phyloP scores from a whole-genome alignment of 2,888 invertebrate species.

The Leptinotarsa tumamoca region DNA sequence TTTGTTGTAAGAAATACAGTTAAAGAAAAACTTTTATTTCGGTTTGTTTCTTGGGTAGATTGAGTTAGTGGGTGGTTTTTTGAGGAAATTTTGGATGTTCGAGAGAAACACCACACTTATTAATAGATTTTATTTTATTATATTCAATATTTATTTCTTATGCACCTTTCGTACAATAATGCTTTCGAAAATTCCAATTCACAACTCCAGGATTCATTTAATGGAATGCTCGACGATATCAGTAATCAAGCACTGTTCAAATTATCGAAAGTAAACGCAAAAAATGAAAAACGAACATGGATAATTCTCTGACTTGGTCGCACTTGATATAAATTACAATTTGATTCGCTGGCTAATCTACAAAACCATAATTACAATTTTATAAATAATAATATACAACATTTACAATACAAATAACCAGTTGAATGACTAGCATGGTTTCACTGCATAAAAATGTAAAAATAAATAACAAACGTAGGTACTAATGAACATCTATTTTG shows the following conservation, averaged over 20 bases:
- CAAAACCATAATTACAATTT: constrained; percentile 51
- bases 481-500: constrained; percentile 47
- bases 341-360: constrained; percentile 3
- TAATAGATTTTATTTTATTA: constrained; percentile 49
- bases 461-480: constrained; percentile 60
- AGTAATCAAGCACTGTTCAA: not conserved
- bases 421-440: constrained; percentile 65
- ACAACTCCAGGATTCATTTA: constrained; percentile 46
- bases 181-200: constrained; percentile 48
- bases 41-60: too few relatives aligned
- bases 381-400: constrained; percentile 63
- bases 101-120: constrained; percentile 9
- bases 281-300: not conserved
- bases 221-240: constrained; percentile 32
- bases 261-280: not conserved
- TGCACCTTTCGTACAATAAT: constrained; percentile 59
- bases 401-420: constrained; percentile 64
- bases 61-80: too few relatives aligned
- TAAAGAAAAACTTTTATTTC: not conserved
- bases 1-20: constrained; percentile 5
- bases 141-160: constrained; percentile 51
- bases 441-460: constrained; percentile 60
- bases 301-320: constrained; percentile 15
- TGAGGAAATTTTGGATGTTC: not conserved
- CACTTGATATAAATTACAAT: constrained; percentile 21